phyloP scores from a whole-genome alignment of 92 coral and sea anemone genomes.

The Epizoanthus scotinus region DNA sequence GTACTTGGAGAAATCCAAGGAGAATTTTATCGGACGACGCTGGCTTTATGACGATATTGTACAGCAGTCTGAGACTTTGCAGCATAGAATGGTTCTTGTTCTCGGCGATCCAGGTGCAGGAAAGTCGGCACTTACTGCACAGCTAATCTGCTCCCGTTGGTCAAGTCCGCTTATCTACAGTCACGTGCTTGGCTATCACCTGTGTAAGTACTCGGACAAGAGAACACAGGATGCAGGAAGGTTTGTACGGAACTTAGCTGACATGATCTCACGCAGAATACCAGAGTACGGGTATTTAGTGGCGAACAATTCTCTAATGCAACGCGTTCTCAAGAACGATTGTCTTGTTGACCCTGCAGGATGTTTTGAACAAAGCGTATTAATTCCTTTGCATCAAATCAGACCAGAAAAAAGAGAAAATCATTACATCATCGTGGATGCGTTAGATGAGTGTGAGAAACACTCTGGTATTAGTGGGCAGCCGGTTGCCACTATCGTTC shows the following conservation, averaged over 20 bases:
- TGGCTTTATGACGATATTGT: slow-evolving; percentile 50
- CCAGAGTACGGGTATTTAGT: slow-evolving; percentile 55
- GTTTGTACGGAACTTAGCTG: slow-evolving; percentile 83
- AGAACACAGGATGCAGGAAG: slow-evolving; percentile 63
- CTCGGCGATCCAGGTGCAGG: slow-evolving; percentile 82
- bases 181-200: slow-evolving; percentile 70
- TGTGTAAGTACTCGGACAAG: slow-evolving; percentile 68
- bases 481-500: slow-evolving; percentile 45
- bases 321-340: slow-evolving; percentile 38
- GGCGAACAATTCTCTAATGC: slow-evolving; percentile 43
- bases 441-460: slow-evolving; percentile 74
- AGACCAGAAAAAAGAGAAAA: background rate
- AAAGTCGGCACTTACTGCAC: slow-evolving; percentile 76
- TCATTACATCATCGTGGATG: slow-evolving; percentile 67
- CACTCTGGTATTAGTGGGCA: background rate
- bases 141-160: slow-evolving; percentile 77
- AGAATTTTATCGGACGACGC: slow-evolving; percentile 60
- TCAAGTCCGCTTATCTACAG: slow-evolving; percentile 63
- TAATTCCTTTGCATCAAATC: slow-evolving; percentile 49
- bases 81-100: slow-evolving; percentile 41
- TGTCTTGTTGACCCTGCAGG: slow-evolving; percentile 65
- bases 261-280: slow-evolving; percentile 65
- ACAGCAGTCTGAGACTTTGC: background rate
- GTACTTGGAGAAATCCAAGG: slow-evolving; percentile 39
- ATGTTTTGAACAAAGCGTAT: slow-evolving; percentile 67